Evolutionary conservation across 2,888 invertebrate genomes (phyloP), one percentile per base, ranked within the genome.

Genomic region (Caenorhabditis sp.): DNA sequence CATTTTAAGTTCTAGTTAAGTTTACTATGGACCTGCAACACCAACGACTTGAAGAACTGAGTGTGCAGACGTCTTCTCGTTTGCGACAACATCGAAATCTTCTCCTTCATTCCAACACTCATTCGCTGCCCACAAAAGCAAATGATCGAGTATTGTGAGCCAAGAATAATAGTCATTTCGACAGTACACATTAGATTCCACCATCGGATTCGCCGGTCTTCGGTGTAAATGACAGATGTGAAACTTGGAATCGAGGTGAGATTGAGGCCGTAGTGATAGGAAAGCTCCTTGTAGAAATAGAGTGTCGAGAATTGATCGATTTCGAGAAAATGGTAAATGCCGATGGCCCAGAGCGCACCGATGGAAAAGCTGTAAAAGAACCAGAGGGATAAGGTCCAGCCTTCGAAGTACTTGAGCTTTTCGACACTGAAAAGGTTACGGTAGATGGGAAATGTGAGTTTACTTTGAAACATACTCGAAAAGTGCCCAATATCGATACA

Each of bases 81-180:
- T 13, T 66, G 55, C 56, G 66, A 66, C 39, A 66, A 13, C 66
- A 66, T 56, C n/a, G 46, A 46, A 11, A 66, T 56, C 32, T 66
- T 66, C 50, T 66, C 66, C 50, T 66, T 66, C 66, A 66, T 66
- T 5, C 66, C 66, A 4, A 15, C 46, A 32, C 56, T 56, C 66
- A 66, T 66, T 30, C 50, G 48, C 0, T 39, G 48, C 1, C 48
- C 66, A 24, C 66, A 66, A 32, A 66, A 56, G 11, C 56, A 48
- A 24, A 66, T 66, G 8, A 66, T 50, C 48, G 32, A 17, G 32
- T 66, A 66, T 22, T 66, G 66, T 17, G 56, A 41, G 11, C 66
- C 66, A 17, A 65, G 55, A 8, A 65, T 66, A 4, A 48, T 41
- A 8, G 56, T 56, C 56, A 66, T 66, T 30, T 56, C 66, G 24